Evolutionary conservation across 64 coral and sea anemone genomes (phyloP), one percentile per base, ranked within the genome.

Genomic region (Stylophora pistillata): DNA sequence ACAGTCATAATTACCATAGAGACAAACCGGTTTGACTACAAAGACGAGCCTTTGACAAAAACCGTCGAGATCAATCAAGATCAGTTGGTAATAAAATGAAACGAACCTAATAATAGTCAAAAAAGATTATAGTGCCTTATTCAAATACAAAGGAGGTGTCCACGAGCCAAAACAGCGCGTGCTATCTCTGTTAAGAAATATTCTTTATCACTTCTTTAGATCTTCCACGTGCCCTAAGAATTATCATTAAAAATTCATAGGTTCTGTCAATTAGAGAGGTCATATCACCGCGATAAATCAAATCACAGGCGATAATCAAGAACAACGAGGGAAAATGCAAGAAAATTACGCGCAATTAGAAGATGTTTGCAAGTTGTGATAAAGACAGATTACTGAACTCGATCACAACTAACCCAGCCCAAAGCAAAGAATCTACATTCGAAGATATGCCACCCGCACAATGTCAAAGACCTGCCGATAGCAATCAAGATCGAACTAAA

Each of bases 201-300:
- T 14, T 68, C 31, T 52, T 53, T 82, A 54, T 70, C 61, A 70
- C 31, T 12, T 34, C 34, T 69, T 84, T 84, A 33, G 34, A 84
- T 70, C 62, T 84, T 37, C 26, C 80, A 84, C 80, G 80, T 84
- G 80, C 80, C 80, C 80, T 69, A 69, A 23, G 28, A 84, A 84
- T 84, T 84, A 84, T 84, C 62, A 63, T 84, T 13, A 84, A 84
- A 84, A 53, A 84, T 84, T 84, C 64, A 84, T 70, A 47, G n/a
- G 7, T 70, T 84, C 65, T 64, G 61, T 84, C 62, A 84, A 84
- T 84, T 69, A 84, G 80, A 31, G 69, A 84, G 60, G 80, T 84
- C 80, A 84, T 84, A 84, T 84, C 80, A 27, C 12, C 80, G 20
- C 62, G 80, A 84, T 64, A 84, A 82, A 82, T 82, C 57, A 82